Evolutionary conservation across 2,113 vertebrate species (phyloP), one percentile per base, ranked within the genome.

Genomic region (Coregonus clupeaformis): DNA sequence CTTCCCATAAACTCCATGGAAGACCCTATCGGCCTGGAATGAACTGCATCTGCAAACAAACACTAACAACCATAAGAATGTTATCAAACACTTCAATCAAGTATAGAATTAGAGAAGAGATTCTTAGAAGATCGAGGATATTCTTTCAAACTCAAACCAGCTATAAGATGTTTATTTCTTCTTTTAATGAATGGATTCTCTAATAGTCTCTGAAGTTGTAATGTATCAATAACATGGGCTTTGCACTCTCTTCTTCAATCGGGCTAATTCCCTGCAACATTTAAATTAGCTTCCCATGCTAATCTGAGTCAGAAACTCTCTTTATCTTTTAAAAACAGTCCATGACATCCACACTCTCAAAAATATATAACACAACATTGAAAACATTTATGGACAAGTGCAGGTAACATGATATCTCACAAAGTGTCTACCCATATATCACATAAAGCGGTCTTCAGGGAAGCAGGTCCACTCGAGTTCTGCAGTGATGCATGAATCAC

Each of bases 31-130:
- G 59, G 55, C 72, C 80, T 60, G 64, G 71, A 72, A 78, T 83
- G 84, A 81, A 62, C 65, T 82, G 82, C 77, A 79, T 81, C 66
- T 84, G 83, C 82, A 88, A 85, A 85, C 88, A 85, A 90, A 89
- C 83, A 78, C 52, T 2, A 82, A 74, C 65, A 70, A 77, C 67
- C 76, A 74, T 77, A 77, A 88, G 82, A 86, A 83, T 81, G 76
- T 82, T 77, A 85, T 82, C 60, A 62, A 85, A 81, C 83, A 82
- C 9, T 42, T 42, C 9, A 42, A 42, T 42, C 36, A 42, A 42
- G 36, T 3, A 42, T 3, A 3, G 32, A 36, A 36, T 36, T 36
- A 36, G 32, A 36, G 6, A 36, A 9, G 32, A 36, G 36, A 75
- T n/a, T 59, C 16, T 59, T 20, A n/a, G 55, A 82, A 64, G 69